These are phyloP conservation scores for Pristionchus arcanus DNA, from an alignment of 2,888 invertebrate species.

Conservation along the genomic window DNA sequence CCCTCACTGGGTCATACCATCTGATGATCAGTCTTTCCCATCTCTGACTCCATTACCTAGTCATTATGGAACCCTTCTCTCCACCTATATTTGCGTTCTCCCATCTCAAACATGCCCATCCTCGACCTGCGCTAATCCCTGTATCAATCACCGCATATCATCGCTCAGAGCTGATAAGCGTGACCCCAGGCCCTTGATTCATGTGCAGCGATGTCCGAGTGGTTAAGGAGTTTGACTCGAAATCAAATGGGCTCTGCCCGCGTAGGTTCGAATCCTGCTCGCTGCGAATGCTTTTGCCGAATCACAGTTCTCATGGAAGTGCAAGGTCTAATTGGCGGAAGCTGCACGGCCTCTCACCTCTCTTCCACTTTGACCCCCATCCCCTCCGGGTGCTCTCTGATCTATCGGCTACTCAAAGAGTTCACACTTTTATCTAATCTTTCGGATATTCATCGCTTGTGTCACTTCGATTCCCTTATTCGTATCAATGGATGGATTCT, in stretches of 20 bases:
- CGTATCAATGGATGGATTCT: background rate
- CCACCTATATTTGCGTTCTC: background rate
- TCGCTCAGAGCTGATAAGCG: constrained; percentile 24
- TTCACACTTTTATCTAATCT: constrained; percentile 17
- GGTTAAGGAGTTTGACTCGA: constrained; percentile 60
- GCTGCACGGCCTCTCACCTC: background rate
- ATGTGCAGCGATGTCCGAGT: constrained; percentile 55
- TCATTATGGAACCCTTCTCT: background rate
- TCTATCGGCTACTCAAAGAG: background rate
- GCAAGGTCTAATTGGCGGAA: constrained; percentile 25
- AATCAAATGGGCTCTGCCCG: constrained; percentile 62
- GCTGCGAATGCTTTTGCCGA: constrained; percentile 54
- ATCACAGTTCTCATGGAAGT: background rate
- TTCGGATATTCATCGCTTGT: background rate
- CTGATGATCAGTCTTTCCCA: background rate
- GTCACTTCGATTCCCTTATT: background rate
- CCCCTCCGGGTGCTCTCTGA: background rate
- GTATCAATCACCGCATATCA: background rate
- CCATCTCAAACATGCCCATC: constrained; percentile 23
- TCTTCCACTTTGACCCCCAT: background rate
- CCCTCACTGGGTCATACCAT: background rate
- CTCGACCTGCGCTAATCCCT: background rate
- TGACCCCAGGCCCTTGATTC: background rate
- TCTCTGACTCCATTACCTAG: background rate
- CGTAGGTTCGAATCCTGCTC: constrained; percentile 62